Conservation (phyloP, 2,797 vertebrate species). For the Odontamblyopus rebecca region DNA sequence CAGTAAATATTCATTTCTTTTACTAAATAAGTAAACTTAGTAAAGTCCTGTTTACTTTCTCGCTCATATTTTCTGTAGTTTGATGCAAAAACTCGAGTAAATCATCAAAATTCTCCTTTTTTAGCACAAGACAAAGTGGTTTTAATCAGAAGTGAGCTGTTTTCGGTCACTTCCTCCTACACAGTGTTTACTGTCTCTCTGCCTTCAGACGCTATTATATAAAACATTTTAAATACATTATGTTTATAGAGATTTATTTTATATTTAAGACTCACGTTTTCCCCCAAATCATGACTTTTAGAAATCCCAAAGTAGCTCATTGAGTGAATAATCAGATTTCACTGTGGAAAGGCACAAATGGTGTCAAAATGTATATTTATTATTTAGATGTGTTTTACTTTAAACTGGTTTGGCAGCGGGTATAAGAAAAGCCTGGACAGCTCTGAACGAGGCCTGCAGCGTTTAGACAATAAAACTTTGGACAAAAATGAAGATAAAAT, state of each 20-base stretch:
- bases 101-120: neutral
- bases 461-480: neutral
- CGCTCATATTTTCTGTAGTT: neutral
- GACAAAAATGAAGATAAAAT: neutral
- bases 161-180: neutral
- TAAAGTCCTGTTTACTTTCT: neutral
- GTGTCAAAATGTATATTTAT: slow-evolving; percentile 2
- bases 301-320: slow-evolving; percentile 44
- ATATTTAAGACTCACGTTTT: neutral
- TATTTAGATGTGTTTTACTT: neutral
- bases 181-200: slow-evolving; percentile 15
- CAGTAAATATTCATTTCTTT: too few species aligned
- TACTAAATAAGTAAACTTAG: neutral
- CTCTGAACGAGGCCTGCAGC: slow-evolving; percentile 8
- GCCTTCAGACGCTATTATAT: neutral
- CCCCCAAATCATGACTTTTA: neutral
- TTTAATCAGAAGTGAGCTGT: slow-evolving; percentile 24
- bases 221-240: neutral
- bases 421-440: slow-evolving; percentile 37
- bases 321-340: slow-evolving; percentile 48
- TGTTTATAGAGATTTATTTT: slow-evolving; percentile 7
- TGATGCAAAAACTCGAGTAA: neutral
- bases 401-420: slow-evolving; percentile 47
- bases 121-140: slow-evolving; percentile 3
- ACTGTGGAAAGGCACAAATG: slow-evolving; percentile 11